A percentile compares a stretch with the other conserved stretches of the same genome.
Conservation (phyloP, 2,797 vertebrate genomes). For the Micromesistius poutassou region DNA sequence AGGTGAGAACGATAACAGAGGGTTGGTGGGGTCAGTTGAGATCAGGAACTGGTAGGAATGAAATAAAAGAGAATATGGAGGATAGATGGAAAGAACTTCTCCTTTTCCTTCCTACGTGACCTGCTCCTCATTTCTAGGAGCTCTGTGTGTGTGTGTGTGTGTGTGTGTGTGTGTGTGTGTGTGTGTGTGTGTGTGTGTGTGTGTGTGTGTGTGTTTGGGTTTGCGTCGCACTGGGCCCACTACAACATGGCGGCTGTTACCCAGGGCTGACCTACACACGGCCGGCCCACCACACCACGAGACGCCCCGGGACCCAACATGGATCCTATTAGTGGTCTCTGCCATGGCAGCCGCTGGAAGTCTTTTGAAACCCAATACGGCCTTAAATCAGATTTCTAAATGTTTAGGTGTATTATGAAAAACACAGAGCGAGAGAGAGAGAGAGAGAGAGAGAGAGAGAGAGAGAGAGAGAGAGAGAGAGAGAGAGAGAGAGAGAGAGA, state of each 20-base stretch:
- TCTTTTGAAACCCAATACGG: constrained; percentile 81
- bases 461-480: constrained; percentile 14
- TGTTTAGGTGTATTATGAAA: constrained; percentile 82
- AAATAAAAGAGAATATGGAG: too few relatives aligned
- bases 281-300: too few relatives aligned
- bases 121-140: too few relatives aligned
- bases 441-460: constrained; percentile 24
- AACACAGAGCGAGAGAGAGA: constrained; percentile 71
- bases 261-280: too few relatives aligned
- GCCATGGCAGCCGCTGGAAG: constrained; percentile 63
- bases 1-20: not conserved
- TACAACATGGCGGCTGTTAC: too few relatives aligned
- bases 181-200: not conserved
- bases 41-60: constrained; percentile 18
- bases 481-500: constrained; percentile 13
- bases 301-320: constrained; percentile 49
- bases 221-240: not conserved
- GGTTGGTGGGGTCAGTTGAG: constrained; percentile 20
- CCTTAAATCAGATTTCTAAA: constrained; percentile 84
- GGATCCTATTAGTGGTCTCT: constrained; percentile 74
- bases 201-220: not conserved
- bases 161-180: not conserved
- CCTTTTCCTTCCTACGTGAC: too few relatives aligned
- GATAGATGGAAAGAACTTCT: too few relatives aligned
- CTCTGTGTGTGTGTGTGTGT: not conserved